Base-by-base conservation (phyloP, 2,113 vertebrate genomes). In the Strix aluco region DNA sequence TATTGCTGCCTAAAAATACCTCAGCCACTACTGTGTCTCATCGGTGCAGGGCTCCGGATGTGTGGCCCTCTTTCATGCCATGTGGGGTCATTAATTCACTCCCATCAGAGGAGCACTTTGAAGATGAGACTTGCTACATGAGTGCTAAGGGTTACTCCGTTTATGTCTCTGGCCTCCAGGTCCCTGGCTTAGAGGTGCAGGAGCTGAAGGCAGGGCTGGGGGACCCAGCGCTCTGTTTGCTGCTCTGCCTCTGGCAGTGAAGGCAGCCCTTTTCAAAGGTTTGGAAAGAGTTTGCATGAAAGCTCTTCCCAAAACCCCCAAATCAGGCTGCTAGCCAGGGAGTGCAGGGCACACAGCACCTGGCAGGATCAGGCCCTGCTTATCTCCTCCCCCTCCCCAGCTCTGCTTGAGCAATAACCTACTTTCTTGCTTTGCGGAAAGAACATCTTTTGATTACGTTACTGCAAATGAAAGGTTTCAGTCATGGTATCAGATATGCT, bases 391-490 rank as follows among this genome's bases (percentile, higher is more conserved):
- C 58, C 59, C n/a, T 66, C 36, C 63, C 59, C 55, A 84, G 46
- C 55, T 93, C 52, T 15, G 27, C 57, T 88, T 86, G 40, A 91
- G 81, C 40, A 86, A 74, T 92, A 96, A 91, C 95, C 92, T 92
- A 85, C 62, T 92, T 95, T 75, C 57, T 69, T 74, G 52, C 65
- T 89, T 67, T 84, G 54, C 38, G 15, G 91, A 91, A 84, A 75
- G 83, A 89, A 81, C 36, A 46, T 86, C 61, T 96, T 96, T 89
- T 86, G 96, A 91, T 95, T 96, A 81, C 4, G 7, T 65, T 72
- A 57, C 88, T 89, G 80, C 88, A 87, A 91, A 92, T 69, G 94
- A 94, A 81, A 75, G 77, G 77, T 84, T 95, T 95, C 92, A 65
- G 69, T 74, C 80, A 44, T 65, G 38, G 80, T 63, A 88, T 84